Base-by-base conservation (phyloP, 2,888 invertebrate species). In the Acronicta psi region DNA sequence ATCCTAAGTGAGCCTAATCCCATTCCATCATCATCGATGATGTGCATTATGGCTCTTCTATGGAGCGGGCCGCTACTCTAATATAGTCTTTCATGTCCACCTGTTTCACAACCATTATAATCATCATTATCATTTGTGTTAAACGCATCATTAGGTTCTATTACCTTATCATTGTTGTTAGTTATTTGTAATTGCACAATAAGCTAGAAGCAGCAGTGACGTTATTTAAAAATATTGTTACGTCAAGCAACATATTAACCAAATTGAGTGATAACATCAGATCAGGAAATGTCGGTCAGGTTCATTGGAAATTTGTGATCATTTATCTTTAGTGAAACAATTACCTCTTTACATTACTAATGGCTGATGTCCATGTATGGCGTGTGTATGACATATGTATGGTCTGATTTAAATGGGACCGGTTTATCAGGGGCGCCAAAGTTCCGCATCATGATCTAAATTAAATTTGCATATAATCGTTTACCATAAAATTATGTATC, bases 381-480 rank as follows among this genome's bases (percentile, higher is more conserved):
- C 59, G 52, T 23, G 31, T 50, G 50, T 57, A 53, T 59, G 59
- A 55, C 45, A 59, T 64, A n/a, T 44, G 68, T 62, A 56, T 65
- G 61, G 69, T 47, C 41, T 47, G 43, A 71, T 80, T 81, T 71
- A 63, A 77, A 79, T 73, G 67, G 51, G 73, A 82, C 84, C 73
- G 77, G 84, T 87, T 75, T 62, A 56, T 64, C 67, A 58, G 25
- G 47, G 83, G 83, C 82, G 81, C 83, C 81, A 69, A 47, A 57
- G 81, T 86, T 83, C 83, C 83, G 84, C 73, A 80, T 82, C 66
- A 64, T 79, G 77, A 83, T 86, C 80, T 80, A 76, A 81, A 81
- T 80, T 73, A 77, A 76, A 88, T 88, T 88, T 77, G 77, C 88
- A 87, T 87, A 84, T 84, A 86, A 85, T 87, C 73, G 81, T 67